These are phyloP conservation scores for Nasonia oneida DNA, from an alignment of 2,888 invertebrate genomes.

Conservation along the genomic window DNA sequence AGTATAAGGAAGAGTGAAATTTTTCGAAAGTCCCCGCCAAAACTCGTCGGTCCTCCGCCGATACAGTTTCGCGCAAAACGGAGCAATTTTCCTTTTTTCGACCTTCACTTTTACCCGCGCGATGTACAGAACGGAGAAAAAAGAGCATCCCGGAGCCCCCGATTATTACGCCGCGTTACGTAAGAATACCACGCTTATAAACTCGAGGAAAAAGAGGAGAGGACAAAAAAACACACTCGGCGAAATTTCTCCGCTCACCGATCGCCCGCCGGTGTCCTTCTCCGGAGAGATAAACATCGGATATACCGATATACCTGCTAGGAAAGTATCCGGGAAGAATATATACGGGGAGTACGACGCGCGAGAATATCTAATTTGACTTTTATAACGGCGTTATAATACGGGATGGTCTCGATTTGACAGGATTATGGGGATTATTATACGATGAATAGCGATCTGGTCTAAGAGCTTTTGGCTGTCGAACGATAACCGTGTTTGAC, in stretches of 20 bases:
- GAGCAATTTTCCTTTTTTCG: background rate
- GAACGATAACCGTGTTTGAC: background rate
- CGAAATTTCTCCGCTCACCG: conserved; percentile 10
- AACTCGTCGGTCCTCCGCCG: background rate
- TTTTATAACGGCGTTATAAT: background rate
- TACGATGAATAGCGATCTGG: background rate
- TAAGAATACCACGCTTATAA: background rate
- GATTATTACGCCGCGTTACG: background rate
- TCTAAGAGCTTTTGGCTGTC: background rate
- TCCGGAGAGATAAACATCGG: background rate
- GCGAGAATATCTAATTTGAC: background rate
- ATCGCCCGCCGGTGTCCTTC: too few relatives aligned
- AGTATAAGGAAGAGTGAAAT: background rate
- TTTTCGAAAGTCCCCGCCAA: conserved; percentile 14
- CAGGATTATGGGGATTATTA: background rate
- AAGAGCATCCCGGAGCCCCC: background rate
- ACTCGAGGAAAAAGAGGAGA: background rate
- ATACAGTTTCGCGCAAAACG: background rate
- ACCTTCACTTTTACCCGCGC: background rate
- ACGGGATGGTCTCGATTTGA: background rate
- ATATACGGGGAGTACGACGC: background rate
- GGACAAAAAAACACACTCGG: background rate
- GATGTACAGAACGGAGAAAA: background rate
- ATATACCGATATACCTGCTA: background rate
- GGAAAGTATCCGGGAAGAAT: background rate